A percentile compares a stretch with the other conserved stretches of the same genome.
Conservation (phyloP, 2,888 invertebrate species). For the Spilarctia lutea region DNA sequence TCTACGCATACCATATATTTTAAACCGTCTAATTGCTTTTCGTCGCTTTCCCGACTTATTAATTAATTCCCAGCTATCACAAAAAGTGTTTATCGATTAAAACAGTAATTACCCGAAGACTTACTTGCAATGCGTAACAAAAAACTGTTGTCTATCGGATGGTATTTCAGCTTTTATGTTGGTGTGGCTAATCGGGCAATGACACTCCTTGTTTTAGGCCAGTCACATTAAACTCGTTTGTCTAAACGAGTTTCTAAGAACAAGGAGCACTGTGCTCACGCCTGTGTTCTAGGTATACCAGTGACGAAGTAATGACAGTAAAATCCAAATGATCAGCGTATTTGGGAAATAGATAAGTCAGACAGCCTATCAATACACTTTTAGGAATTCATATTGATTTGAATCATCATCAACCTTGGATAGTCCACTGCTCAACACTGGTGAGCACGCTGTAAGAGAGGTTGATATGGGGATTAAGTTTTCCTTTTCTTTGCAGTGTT, state of each 20-base stretch:
- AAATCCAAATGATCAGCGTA: background rate
- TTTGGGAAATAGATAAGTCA: background rate
- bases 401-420: too few relatives aligned
- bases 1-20: background rate
- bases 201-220: conserved; percentile 57
- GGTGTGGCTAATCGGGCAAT: conserved; percentile 56
- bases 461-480: too few relatives aligned
- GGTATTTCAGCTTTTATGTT: conserved; percentile 31
- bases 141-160: conserved; percentile 31
- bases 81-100: conserved; percentile 29
- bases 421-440: too few relatives aligned
- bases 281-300: background rate
- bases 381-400: background rate
- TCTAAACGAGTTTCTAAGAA: background rate
- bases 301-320: background rate
- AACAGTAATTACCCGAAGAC: conserved; percentile 40
- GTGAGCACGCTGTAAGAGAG: too few relatives aligned
- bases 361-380: background rate
- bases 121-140: conserved; percentile 36
- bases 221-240: conserved; percentile 46
- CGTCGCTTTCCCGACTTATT: conserved; percentile 28
- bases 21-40: conserved; percentile 27
- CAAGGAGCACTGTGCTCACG: background rate
- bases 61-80: conserved; percentile 38
- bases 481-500: too few relatives aligned